These are phyloP conservation scores for Cylindroiulus punctatus DNA, from an alignment of 2,888 invertebrate genomes.

Conservation along the genomic window DNA sequence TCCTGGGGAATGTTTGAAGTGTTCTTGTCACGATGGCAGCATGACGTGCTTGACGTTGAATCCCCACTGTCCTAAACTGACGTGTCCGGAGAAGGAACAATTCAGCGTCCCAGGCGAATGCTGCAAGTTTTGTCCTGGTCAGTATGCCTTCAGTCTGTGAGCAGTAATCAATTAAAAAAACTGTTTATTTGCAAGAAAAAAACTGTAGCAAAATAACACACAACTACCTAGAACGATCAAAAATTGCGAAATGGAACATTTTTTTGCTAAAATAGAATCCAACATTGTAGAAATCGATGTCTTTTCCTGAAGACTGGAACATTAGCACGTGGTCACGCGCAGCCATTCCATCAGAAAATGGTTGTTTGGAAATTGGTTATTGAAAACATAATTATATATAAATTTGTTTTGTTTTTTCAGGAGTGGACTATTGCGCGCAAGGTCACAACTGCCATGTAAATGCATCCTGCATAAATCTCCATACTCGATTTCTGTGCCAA, in stretches of 20 bases:
- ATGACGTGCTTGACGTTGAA: constrained; percentile 81
- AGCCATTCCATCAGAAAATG: too few species aligned
- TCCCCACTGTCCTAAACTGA: constrained; percentile 80
- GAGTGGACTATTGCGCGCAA: constrained; percentile 84
- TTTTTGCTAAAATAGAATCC: too few species aligned
- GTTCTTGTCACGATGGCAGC: constrained; percentile 83
- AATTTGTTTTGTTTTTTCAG: constrained; percentile 66
- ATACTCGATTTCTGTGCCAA: constrained; percentile 89
- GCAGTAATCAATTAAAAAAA: too few species aligned
- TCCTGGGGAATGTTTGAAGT: constrained; percentile 81
- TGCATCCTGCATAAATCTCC: constrained; percentile 90
- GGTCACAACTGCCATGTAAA: constrained; percentile 90
- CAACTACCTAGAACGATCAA: too few species aligned
- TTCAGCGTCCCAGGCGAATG: constrained; percentile 86
- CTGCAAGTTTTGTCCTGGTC: constrained; percentile 90
- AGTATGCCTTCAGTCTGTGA: not conserved
- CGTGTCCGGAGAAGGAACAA: constrained; percentile 80
- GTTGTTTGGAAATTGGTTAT: too few species aligned
- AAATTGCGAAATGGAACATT: too few species aligned
- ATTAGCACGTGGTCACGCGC: too few species aligned
- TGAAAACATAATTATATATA: not conserved
- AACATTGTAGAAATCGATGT: too few species aligned
- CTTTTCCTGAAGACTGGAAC: too few species aligned
- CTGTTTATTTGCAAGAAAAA: too few species aligned
- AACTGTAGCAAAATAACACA: too few species aligned